Evolutionary conservation across 1,140 invertebrate genomes (phyloP), one percentile per base, ranked within the genome.

Genomic region (Drosophila arawakana): DNA sequence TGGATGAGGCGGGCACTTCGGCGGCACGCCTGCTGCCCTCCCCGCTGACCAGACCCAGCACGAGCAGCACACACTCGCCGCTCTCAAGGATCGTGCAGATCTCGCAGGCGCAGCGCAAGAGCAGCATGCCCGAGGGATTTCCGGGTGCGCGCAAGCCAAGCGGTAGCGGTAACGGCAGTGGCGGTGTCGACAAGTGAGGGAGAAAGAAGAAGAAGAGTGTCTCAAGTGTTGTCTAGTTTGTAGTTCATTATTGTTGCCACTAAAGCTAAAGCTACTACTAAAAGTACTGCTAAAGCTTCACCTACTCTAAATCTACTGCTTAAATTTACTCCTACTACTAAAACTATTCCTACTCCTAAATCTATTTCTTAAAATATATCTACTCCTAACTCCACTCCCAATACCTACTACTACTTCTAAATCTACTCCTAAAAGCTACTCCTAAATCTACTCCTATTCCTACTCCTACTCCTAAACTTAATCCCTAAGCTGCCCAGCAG

Each of bases 61-160:
- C 89, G 30, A 85, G 90, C 70, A 92, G 89, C 71, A 92, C 91
- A 25, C 91, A 92, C 61, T 92, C 91, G 3, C 91, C 91, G 39
- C 69, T 92, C 10, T 92, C 91, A 25, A 74, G 91, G 11, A 92
- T 92, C 59, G 91, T 91, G 61, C 91, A 92, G 61, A 92, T 92
- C 41, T 80, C 91, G 39, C 90, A 92, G 78, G 91, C 91, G 15
- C 89, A 91, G 59, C 78, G 91, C 39, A 92, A 92, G 81, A 91
- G 82, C 58, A 92, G 91, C 72, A 91, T 89, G 86, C 90, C 83
- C n/a, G 81, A 84, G 34, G 78, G 78, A n/a, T 74, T 81, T 7
- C 62, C 18, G 21, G 68, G 58, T 34, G 46, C 52, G 18, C n/a
- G 30, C 13, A 39, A 47, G 9, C 30, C 5, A 9, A 35, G 35